Evolutionary conservation across 2,888 invertebrate genomes (phyloP), one percentile per base, ranked within the genome.

Genomic region (Acleris emargana): DNA sequence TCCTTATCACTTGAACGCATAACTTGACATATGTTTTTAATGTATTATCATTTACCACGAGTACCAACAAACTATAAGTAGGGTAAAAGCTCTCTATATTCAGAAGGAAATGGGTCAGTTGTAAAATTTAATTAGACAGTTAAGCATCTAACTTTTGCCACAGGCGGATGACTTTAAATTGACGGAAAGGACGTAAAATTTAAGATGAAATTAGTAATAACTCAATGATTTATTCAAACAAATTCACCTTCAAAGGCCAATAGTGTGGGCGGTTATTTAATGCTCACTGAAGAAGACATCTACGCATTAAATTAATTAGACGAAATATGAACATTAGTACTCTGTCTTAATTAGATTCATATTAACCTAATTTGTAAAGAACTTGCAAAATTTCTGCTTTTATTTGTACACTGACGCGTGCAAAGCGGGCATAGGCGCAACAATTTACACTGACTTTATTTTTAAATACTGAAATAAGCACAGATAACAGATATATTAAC

Each of bases 211-310:
- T 52, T 32, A 32, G 32, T 3, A 38, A 38, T 38, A 38, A 13
- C 38, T 13, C 13, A 38, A 13, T 38, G 2, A 3, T 13, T 13
- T 13, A 38, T 13, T 38, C 38, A 4, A 38, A 13, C 3, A 38
- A 54, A n/a, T 55, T 71, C 71, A 71, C 71, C 72, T 73, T 72
- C 71, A 73, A 71, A 74, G 71, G 71, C 67, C 69, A 68, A 66
- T 62, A 54, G 64, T 69, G 70, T 69, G 68, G 69, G 59, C 47
- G 58, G 62, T 18, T 58, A 38, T 50, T 43, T 64, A 38, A 38
- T 1, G 0, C 38, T 3, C 49, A 62, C 68, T 54, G 58, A 63
- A 38, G 38, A 38, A 38, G 52, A 59, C 28, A 58, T 13, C 25
- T 28, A 43, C 28, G 59, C 64, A 32, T 53, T 20, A 20, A 64